These are phyloP conservation scores for Acridotheres tristis DNA, from an alignment of 2,797 vertebrate genomes.

Conservation along the genomic window DNA sequence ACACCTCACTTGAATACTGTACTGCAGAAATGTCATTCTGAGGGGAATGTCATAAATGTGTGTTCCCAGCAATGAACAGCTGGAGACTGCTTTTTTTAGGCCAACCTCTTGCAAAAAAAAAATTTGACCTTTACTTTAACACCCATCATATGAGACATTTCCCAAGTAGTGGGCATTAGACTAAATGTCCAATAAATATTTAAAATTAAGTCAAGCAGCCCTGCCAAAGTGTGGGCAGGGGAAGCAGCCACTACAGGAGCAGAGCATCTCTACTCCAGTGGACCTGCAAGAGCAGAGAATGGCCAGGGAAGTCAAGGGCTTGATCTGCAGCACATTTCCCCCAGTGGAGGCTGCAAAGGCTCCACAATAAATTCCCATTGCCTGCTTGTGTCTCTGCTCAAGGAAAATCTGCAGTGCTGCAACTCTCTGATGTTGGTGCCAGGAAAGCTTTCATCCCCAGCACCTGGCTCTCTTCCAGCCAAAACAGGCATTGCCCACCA, in stretches of 20 bases:
- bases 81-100: background rate
- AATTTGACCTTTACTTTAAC: background rate
- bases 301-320: background rate
- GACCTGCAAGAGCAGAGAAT: background rate
- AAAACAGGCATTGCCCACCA: rapidly evolving
- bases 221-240: background rate
- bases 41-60: background rate
- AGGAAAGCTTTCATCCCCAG: background rate
- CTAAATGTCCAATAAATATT: background rate
- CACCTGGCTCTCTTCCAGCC: background rate
- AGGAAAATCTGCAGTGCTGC: background rate
- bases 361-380: background rate
- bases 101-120: background rate
- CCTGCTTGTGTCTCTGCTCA: background rate
- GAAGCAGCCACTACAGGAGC: background rate
- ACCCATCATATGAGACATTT: background rate
- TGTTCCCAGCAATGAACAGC: background rate
- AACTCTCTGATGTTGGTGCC: background rate
- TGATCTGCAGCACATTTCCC: background rate
- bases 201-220: background rate
- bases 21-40: background rate
- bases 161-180: background rate
- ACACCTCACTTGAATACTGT: background rate
- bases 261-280: background rate
- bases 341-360: background rate